Evolutionary conservation across 2,797 vertebrate genomes (phyloP).

Genomic region (Mycteria americana): DNA sequence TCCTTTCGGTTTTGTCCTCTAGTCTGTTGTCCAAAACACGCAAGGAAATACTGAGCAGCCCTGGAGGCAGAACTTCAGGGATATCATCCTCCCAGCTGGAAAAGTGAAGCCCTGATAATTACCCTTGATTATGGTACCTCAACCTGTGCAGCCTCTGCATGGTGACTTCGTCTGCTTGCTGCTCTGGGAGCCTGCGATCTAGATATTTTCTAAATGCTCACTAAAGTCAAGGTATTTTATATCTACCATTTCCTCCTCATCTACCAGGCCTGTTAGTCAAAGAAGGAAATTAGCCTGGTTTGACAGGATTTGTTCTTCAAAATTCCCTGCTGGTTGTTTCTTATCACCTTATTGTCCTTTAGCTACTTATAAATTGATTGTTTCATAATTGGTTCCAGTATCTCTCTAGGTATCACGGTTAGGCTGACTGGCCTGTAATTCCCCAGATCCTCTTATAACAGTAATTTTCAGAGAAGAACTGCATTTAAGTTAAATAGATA

Average conservation of each 20-base stretch:
- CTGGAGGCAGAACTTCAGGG: background rate
- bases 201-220: background rate
- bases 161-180: background rate
- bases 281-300: conserved; percentile 48
- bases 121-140: background rate
- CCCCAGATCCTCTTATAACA: conserved; percentile 31
- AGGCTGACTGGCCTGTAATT: conserved; percentile 57
- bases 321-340: conserved; percentile 59
- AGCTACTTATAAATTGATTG: conserved; percentile 55
- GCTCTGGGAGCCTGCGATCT: background rate
- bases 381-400: conserved; percentile 66
- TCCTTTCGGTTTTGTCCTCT: background rate
- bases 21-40: background rate
- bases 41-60: background rate
- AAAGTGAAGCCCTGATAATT: conserved; percentile 16
- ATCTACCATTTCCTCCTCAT: background rate
- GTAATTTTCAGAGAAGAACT: conserved; percentile 37
- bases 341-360: conserved; percentile 59
- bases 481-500: conserved; percentile 27
- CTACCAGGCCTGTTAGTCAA: background rate
- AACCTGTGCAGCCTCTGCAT: background rate
- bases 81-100: background rate
- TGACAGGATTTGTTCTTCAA: conserved; percentile 55
- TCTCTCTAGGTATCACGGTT: conserved; percentile 53
- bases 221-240: conserved; percentile 23